phyloP scores from a whole-genome alignment of 2,113 vertebrate genomes.

The Sigmodon hispidus region DNA sequence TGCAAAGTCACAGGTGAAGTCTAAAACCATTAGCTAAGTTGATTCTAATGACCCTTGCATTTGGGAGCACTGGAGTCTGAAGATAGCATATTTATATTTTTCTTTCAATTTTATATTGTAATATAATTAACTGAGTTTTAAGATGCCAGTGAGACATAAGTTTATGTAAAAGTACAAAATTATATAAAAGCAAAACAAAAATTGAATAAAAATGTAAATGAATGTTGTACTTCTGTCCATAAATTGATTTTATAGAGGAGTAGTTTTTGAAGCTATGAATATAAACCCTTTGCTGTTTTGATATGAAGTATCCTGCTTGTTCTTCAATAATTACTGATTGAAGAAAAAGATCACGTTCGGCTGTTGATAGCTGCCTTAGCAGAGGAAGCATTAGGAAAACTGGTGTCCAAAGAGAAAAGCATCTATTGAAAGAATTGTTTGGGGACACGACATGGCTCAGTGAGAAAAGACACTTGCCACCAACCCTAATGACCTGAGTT shows the following conservation, averaged over 20 bases:
- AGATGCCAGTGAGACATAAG: not conserved
- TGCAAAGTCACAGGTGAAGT: not conserved
- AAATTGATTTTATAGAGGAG: not conserved
- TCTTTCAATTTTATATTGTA: not conserved
- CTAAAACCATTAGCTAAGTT: not conserved
- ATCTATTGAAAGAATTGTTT: too few species aligned
- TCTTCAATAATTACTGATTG: not conserved
- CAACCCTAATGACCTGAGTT: not conserved
- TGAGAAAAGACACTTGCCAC: not conserved
- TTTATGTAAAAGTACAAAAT: not conserved
- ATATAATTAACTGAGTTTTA: conserved; percentile 11
- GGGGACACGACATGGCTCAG: too few species aligned
- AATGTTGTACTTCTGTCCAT: not conserved
- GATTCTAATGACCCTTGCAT: not conserved
- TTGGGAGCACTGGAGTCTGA: not conserved
- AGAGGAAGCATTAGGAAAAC: not conserved
- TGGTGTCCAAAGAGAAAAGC: too few species aligned
- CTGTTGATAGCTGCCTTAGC: not conserved
- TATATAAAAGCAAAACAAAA: not conserved
- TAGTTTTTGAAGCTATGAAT: not conserved
- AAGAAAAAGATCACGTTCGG: not conserved
- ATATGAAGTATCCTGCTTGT: not conserved
- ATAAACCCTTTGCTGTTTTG: not conserved
- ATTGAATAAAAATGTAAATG: not conserved
- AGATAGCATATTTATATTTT: not conserved